These are phyloP conservation scores for Griposia aprilina DNA, from an alignment of 2,888 invertebrate genomes.

Conservation along the genomic window DNA sequence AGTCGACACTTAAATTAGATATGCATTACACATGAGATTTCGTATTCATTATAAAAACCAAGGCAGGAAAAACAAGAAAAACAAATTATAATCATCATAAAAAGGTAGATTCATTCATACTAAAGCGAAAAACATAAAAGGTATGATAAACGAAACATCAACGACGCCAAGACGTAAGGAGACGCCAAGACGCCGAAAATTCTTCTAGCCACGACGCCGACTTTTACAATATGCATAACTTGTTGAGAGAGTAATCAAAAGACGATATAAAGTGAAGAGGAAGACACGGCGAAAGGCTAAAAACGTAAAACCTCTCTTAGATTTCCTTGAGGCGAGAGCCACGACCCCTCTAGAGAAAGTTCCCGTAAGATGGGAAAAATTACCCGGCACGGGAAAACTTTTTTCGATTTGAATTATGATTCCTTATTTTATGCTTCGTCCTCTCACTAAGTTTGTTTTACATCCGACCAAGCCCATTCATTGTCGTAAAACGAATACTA, in stretches of 20 bases:
- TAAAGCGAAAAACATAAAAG: constrained; percentile 83
- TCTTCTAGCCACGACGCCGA: constrained; percentile 81
- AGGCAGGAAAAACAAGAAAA: constrained; percentile 64
- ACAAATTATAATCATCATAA: constrained; percentile 79
- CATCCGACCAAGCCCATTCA: constrained; percentile 82
- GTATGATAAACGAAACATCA: constrained; percentile 85
- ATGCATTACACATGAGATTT: constrained; percentile 40
- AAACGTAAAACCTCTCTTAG: constrained; percentile 89
- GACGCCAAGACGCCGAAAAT: constrained; percentile 84
- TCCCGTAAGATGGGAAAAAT: constrained; percentile 90
- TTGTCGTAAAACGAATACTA: constrained; percentile 80
- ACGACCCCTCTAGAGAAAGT: constrained; percentile 88
- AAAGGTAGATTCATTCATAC: constrained; percentile 82
- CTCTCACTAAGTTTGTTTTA: constrained; percentile 86
- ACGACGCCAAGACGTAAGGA: constrained; percentile 80
- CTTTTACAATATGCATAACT: constrained; percentile 90
- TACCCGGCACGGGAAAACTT: constrained; percentile 87
- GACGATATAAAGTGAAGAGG: constrained; percentile 90
- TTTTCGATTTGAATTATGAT: constrained; percentile 91
- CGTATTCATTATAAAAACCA: constrained; percentile 52
- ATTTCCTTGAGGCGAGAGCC: constrained; percentile 85
- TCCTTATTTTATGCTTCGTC: constrained; percentile 88
- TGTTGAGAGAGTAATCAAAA: constrained; percentile 91
- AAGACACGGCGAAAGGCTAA: constrained; percentile 90
- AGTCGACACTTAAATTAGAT: constrained; percentile 23